These are phyloP conservation scores for Corythornis leucogaster DNA, from an alignment of 2,797 vertebrate species.

Conservation along the genomic window DNA sequence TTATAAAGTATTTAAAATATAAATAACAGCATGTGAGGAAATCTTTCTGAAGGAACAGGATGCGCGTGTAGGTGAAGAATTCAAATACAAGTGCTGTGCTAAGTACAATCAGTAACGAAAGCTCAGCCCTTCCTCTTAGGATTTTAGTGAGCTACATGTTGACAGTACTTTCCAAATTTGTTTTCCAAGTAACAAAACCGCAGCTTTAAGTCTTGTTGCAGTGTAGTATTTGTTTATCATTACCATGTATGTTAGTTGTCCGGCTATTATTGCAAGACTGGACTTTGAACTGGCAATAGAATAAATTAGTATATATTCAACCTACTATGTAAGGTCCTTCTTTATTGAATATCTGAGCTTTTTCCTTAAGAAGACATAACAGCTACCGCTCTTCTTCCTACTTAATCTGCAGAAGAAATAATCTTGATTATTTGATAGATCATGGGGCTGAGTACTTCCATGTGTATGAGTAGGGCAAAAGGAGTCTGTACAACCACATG, in stretches of 20 bases:
- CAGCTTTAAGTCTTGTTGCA: not conserved
- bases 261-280: not conserved
- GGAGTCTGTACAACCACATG: not conserved
- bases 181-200: not conserved
- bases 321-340: not conserved
- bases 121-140: conserved; percentile 57
- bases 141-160: conserved; percentile 26
- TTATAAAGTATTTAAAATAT: conserved; percentile 48
- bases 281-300: not conserved
- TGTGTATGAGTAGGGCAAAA: not conserved
- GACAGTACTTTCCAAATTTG: conserved; percentile 25
- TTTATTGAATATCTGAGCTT: not conserved
- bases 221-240: not conserved
- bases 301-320: not conserved
- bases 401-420: not conserved
- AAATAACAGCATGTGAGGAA: conserved; percentile 64
- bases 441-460: accelerated
- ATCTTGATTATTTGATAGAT: not conserved
- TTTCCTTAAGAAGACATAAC: not conserved
- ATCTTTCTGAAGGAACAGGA: conserved; percentile 51
- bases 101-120: conserved; percentile 59
- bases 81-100: conserved; percentile 41
- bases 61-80: conserved; percentile 38
- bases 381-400: not conserved
- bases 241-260: not conserved